These are phyloP conservation scores for Clanis bilineata DNA, from an alignment of 2,888 invertebrate genomes.

Conservation along the genomic window DNA sequence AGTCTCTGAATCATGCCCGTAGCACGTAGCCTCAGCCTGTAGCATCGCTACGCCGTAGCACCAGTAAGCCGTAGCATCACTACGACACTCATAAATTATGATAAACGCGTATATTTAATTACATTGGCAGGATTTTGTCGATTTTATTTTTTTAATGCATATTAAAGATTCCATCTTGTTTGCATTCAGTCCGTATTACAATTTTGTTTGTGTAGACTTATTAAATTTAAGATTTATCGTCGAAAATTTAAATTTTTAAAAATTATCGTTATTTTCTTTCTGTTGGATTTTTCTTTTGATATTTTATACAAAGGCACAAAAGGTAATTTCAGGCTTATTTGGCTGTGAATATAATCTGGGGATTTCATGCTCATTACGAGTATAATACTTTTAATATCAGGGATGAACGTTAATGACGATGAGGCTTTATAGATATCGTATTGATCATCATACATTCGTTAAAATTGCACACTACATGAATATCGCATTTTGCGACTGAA, in stretches of 20 bases:
- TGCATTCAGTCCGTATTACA: slow-evolving; percentile 22
- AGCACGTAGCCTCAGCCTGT: slow-evolving; percentile 37
- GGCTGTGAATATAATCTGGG: too few relatives aligned
- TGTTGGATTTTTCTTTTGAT: neutral
- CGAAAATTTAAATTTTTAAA: neutral
- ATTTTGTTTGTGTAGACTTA: neutral
- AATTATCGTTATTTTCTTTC: neutral
- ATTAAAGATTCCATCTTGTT: slow-evolving; percentile 20
- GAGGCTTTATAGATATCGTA: neutral
- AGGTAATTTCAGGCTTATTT: neutral
- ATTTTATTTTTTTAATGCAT: slow-evolving; percentile 15
- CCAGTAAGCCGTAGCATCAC: slow-evolving; percentile 39
- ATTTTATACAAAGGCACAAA: neutral
- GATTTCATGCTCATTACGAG: too few relatives aligned
- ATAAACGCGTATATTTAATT: slow-evolving; percentile 54
- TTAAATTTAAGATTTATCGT: neutral
- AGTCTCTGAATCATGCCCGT: slow-evolving; percentile 64
- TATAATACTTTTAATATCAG: neutral
- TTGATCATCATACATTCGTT: neutral
- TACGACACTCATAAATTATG: slow-evolving; percentile 48
- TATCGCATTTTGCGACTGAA: neutral
- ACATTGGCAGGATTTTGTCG: slow-evolving; percentile 31
- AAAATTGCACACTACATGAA: neutral
- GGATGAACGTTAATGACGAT: neutral
- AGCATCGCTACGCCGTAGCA: slow-evolving; percentile 28